These are phyloP conservation scores for Charanyca ferruginea DNA, from an alignment of 2,888 invertebrate species.

Conservation along the genomic window DNA sequence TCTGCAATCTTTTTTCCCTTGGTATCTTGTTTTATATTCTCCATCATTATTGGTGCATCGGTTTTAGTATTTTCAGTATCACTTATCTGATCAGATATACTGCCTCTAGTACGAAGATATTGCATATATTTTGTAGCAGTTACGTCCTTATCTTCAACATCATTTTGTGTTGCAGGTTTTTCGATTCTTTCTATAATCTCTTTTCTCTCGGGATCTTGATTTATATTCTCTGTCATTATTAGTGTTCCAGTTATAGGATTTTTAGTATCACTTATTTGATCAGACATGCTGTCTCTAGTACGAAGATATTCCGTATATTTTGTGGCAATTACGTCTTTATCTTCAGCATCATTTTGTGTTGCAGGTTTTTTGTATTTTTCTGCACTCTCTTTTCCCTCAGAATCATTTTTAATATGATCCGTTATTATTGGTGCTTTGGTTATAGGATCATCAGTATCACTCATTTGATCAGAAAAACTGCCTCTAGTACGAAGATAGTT, in stretches of 20 bases:
- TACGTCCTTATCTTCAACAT: not conserved
- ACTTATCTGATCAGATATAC: too few relatives aligned
- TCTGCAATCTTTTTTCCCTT: not conserved
- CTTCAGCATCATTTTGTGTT: not conserved
- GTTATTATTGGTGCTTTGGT: constrained; percentile 2
- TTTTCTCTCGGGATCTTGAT: not conserved
- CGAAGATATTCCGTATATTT: not conserved
- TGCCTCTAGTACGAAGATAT: too few relatives aligned
- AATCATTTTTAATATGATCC: not conserved
- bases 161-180: not conserved
- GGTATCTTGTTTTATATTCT: not conserved
- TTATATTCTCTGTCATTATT: not conserved
- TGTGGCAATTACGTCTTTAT: not conserved
- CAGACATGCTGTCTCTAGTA: not conserved
- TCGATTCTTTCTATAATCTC: not conserved
- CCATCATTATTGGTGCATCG: not conserved
- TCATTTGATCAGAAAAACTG: not conserved
- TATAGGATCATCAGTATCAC: constrained; percentile 1
- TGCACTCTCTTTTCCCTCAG: not conserved
- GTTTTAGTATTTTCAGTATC: not conserved
- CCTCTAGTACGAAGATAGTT: constrained; percentile 4
- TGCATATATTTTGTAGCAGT: not conserved
- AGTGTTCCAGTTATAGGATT: not conserved
- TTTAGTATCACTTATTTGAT: constrained; percentile 13
- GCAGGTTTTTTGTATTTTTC: not conserved